phyloP scores from a whole-genome alignment of 2,888 invertebrate genomes.

The Nomada ruficornis region DNA sequence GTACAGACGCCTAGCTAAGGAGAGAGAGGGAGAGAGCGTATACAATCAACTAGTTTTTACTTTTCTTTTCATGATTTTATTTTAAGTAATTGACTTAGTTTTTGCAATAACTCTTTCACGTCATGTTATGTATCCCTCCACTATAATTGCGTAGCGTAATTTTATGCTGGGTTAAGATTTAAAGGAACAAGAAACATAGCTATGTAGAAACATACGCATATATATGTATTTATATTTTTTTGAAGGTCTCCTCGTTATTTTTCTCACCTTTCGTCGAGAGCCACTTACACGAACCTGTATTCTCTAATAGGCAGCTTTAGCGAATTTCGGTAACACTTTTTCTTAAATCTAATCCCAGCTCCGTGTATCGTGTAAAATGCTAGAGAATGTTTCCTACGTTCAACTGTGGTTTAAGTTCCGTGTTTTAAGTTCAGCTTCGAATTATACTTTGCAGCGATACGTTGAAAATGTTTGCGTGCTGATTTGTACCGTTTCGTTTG shows the following conservation, averaged over 20 bases:
- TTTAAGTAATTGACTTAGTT: conserved; percentile 8
- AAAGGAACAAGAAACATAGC: conserved; percentile 3
- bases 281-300: not conserved
- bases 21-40: conserved; percentile 60
- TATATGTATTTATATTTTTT: conserved; percentile 26
- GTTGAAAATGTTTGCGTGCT: conserved; percentile 48
- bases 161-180: conserved; percentile 55
- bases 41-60: conserved; percentile 40
- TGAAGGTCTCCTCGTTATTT: conserved; percentile 14
- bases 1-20: conserved; percentile 65
- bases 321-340: not conserved
- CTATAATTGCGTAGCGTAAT: conserved; percentile 43
- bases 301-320: conserved; percentile 17
- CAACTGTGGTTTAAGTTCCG: conserved; percentile 56
- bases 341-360: conserved; percentile 47
- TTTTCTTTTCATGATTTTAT: conserved; percentile 7
- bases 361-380: conserved; percentile 58
- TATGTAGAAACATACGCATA: conserved; percentile 15
- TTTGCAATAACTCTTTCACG: conserved; percentile 29
- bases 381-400: conserved; percentile 64
- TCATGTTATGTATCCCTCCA: conserved; percentile 28
- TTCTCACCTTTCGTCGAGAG: not conserved
- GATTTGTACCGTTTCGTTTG: conserved; percentile 42
- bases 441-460: conserved; percentile 51
- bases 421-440: conserved; percentile 59